Evolutionary conservation across 2,888 invertebrate genomes (phyloP).

Genomic region (Entomobrya proxima): DNA sequence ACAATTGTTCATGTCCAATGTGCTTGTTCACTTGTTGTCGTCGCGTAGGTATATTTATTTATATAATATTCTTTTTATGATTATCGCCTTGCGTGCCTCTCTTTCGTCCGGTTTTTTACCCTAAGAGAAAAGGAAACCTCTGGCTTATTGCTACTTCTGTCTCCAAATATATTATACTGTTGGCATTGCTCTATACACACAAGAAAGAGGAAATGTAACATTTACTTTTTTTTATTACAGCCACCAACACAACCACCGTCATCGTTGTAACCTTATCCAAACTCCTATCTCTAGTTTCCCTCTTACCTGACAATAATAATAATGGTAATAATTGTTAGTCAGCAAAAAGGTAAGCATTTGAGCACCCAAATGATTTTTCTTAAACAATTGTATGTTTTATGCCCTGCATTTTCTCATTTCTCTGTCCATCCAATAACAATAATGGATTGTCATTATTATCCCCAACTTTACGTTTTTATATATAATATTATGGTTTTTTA

Average conservation of each 20-base stretch:
- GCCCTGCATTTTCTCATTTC: slow-evolving; percentile 8
- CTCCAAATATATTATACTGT: too few species aligned
- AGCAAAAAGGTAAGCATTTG: slow-evolving; percentile 1
- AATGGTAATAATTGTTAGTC: slow-evolving; percentile 26
- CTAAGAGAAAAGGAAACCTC: not conserved
- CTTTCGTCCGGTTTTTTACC: slow-evolving; percentile 24
- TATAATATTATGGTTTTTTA: not conserved
- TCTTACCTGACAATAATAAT: slow-evolving; percentile 9
- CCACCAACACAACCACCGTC: not conserved
- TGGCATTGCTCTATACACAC: too few species aligned
- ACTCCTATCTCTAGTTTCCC: slow-evolving; percentile 12
- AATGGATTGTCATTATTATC: slow-evolving; percentile 30
- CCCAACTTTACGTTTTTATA: not conserved
- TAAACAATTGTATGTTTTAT: slow-evolving; percentile 14
- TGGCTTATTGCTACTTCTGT: not conserved
- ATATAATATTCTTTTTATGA: slow-evolving; percentile 25
- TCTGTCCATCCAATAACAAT: slow-evolving; percentile 1
- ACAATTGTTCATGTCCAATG: slow-evolving; percentile 53
- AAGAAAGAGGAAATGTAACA: slow-evolving; percentile 43
- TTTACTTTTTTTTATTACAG: slow-evolving; percentile 13
- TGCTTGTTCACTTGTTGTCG: slow-evolving; percentile 42
- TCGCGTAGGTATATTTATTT: slow-evolving; percentile 20
- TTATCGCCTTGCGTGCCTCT: slow-evolving; percentile 55
- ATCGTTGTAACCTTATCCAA: not conserved
- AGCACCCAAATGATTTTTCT: slow-evolving; percentile 35